Percentiles rank a stretch among this genome's conserved stretches.
Evolutionary conservation across 2,113 vertebrate species (phyloP).

Genomic region (Sus scrofa): T2T-Sscrofa CM000817.6:35513501-35514000

Average conservation of each 20-base stretch:
- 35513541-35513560: background rate
- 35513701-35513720: background rate
- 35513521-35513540: too few species aligned
- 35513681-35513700: background rate
- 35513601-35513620: background rate
- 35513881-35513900: background rate
- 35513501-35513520: background rate
- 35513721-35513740: background rate
- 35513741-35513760: fast-evolving
- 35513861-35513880: background rate
- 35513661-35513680: background rate
- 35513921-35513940: background rate
- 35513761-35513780: background rate
- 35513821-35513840: background rate
- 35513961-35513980: background rate
- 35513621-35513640: background rate
- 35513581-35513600: background rate
- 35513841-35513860: background rate
- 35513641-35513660: background rate
- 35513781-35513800: too few species aligned
- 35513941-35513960: background rate
- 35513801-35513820: fast-evolving
- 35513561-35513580: fast-evolving
- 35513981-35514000: background rate
- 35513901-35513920: background rate